These are phyloP conservation scores for Heliconius eleuchia DNA, from an alignment of 1,140 invertebrate species.

Conservation along the genomic window DNA sequence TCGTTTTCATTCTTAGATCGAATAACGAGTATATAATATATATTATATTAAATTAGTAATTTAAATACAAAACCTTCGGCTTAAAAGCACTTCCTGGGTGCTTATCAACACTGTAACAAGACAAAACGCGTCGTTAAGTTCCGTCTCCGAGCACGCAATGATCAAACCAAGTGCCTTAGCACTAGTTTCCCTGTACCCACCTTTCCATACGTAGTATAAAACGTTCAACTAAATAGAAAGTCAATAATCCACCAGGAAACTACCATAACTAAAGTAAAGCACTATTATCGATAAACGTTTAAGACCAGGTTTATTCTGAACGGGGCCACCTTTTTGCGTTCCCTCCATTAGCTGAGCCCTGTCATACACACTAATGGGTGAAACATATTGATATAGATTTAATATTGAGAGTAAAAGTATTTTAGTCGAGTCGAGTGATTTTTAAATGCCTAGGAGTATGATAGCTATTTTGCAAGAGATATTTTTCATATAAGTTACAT, in stretches of 20 bases:
- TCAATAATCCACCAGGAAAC: background rate
- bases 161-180: no score
- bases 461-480: background rate
- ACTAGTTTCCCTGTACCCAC: no score
- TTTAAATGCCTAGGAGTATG: background rate
- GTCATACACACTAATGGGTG: slow-evolving; percentile 35
- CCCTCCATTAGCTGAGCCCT: slow-evolving; percentile 35
- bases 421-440: slow-evolving; percentile 15
- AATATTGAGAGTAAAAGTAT: slow-evolving; percentile 17
- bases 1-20: background rate
- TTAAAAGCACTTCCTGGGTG: no score
- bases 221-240: background rate
- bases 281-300: slow-evolving; percentile 32
- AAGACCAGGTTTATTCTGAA: slow-evolving; percentile 23
- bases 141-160: no score
- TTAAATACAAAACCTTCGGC: background rate
- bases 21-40: background rate
- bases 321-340: slow-evolving; percentile 34
- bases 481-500: background rate
- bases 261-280: slow-evolving; percentile 8
- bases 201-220: no score
- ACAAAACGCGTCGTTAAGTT: no score
- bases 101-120: no score
- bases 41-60: no score
- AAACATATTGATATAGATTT: slow-evolving; percentile 37